Evolutionary conservation across 92 coral and sea anemone genomes (phyloP), one percentile per base, ranked within the genome.

Genomic region (Bergia puertoricense): DNA sequence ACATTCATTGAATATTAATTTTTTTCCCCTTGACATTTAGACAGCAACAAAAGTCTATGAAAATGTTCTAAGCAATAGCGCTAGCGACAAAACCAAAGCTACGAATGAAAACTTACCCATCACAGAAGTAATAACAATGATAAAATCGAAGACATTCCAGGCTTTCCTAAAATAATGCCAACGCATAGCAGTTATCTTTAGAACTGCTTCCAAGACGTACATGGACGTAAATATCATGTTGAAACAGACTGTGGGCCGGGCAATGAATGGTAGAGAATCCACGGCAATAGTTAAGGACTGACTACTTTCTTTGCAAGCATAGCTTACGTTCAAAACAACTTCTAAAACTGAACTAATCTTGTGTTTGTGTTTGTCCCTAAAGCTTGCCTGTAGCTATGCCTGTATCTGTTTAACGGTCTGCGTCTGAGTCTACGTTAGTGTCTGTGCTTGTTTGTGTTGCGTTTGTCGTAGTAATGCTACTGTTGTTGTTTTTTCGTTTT

Each of bases 91-190:
- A 57, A 57, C 22, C n/a, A 62, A 4, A 54, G 40, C 41, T 8
- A 86, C 2, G 3, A 20, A 8, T 10, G 5, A 65, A 20, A 23
- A 71, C 93, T 90, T 88, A 96, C 98, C 98, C 38, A 89, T 86
- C 20, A 95, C 89, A 51, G 98, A 96, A 16, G 93, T 89, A 38
- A 95, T 85, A 0, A 93, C 98, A 43, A 96, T 92, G 71, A 93
- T 77, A 65, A 96, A 95, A 86, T 96, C 98, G 51, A 96, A 96
- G 44, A 96, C 91, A 76, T 94, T 96, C 98, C 98, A 96, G 80
- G 96, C 98, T 66, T 93, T 93, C 74, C 86, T 91, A 77, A 96
- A 96, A 89, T 96, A 96, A 46, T 93, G 93, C 84, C 92, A 93
- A 68, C 98, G 90, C 84, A 96, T 82, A 20, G 98, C 98, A 30